Conservation (phyloP, 1,140 invertebrate species). For the Panonychus citri region DNA sequence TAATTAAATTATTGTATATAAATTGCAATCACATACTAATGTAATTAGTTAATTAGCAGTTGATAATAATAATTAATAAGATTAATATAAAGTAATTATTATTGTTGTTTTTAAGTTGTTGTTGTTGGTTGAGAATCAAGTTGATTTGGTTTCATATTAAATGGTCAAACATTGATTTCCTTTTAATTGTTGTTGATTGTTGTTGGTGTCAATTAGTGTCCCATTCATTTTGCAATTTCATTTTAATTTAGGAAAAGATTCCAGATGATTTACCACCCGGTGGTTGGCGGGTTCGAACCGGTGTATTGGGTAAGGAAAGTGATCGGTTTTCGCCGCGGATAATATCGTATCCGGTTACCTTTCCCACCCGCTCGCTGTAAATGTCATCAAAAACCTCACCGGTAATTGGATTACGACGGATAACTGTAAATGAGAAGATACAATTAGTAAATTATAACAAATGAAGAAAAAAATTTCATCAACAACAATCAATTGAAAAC, state of each 20-base stretch:
- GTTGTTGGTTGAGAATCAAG: too few relatives aligned
- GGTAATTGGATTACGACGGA: conserved; percentile 12
- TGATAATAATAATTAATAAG: too few relatives aligned
- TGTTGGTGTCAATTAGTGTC: not conserved
- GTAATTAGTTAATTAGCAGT: too few relatives aligned
- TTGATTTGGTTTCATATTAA: too few relatives aligned
- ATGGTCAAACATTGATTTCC: too few relatives aligned
- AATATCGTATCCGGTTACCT: conserved; percentile 3
- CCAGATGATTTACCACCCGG: conserved; percentile 7
- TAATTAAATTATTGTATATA: too few relatives aligned
- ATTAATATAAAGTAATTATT: too few relatives aligned
- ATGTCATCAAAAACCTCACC: conserved; percentile 8
- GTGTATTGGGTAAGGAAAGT: conserved; percentile 7
- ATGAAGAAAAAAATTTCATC: not conserved
- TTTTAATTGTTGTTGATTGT: not conserved
- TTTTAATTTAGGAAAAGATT: not conserved
- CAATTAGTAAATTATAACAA: not conserved
- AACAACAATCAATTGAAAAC: not conserved
- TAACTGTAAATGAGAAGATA: not conserved
- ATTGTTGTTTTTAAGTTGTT: too few relatives aligned
- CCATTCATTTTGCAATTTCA: too few relatives aligned
- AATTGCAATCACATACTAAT: too few relatives aligned
- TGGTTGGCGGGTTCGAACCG: conserved; percentile 9
- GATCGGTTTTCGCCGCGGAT: conserved; percentile 3
- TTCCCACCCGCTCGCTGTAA: not conserved